phyloP scores from a whole-genome alignment of 2,797 vertebrate genomes.

The Lepus oiostolus region DNA sequence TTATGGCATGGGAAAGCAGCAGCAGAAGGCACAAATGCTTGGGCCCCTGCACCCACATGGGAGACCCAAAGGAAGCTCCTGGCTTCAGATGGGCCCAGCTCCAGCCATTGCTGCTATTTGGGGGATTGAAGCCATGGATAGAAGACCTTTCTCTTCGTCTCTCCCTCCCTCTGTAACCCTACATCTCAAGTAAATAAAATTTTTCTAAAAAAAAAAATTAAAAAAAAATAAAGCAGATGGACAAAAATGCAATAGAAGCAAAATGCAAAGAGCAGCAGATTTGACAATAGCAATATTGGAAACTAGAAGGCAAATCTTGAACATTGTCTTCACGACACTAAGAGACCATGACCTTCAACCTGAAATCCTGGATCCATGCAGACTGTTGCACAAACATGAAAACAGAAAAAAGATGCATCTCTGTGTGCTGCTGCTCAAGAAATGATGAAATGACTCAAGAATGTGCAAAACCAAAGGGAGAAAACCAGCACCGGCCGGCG shows the following conservation, averaged over 20 bases:
- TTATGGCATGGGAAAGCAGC: no score
- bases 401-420: not conserved
- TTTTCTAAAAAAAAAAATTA: not conserved
- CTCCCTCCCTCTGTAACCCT: no score
- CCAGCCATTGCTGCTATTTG: no score
- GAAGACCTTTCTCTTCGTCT: no score
- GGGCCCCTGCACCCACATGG: no score
- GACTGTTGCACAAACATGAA: not conserved
- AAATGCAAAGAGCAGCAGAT: not conserved
- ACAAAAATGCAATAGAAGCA: no score
- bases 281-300: conserved; percentile 18
- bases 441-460: not conserved
- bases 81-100: no score
- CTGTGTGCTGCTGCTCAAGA: not conserved
- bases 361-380: conserved; percentile 25
- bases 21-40: no score
- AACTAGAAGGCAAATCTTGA: not conserved
- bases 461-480: not conserved
- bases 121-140: no score
- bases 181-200: no score
- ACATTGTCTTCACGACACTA: not conserved
- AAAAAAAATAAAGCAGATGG: not conserved
- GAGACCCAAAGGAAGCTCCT: no score
- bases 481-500: not conserved
- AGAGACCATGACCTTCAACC: conserved; percentile 49